Evolutionary conservation across 2,888 invertebrate genomes (phyloP).

Genomic region (Eristalis arbustorum): DNA sequence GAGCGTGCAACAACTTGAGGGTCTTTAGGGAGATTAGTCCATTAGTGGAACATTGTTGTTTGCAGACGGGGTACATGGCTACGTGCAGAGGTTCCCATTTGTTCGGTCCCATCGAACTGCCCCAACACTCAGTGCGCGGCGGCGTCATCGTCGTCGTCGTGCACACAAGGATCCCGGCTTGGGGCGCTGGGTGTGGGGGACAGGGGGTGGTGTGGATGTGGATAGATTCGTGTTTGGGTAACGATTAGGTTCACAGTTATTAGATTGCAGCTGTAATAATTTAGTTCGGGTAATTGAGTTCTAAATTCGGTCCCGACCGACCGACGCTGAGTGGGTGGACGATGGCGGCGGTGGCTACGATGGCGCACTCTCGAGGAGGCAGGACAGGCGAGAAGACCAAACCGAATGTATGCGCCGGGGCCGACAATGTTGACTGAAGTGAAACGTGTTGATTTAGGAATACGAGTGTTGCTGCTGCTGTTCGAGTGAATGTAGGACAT

Average conservation of each 20-base stretch:
- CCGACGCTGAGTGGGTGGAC: conserved; percentile 6
- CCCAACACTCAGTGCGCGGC: not conserved
- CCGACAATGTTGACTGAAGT: conserved; percentile 13
- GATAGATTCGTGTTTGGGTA: conserved; percentile 67
- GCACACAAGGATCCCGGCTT: too few species aligned
- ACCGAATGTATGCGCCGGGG: not conserved
- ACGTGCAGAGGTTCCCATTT: conserved; percentile 44
- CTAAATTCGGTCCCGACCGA: conserved; percentile 47
- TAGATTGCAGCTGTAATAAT: conserved; percentile 70
- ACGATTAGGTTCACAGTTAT: conserved; percentile 71
- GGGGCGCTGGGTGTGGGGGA: not conserved
- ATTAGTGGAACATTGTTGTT: conserved; percentile 62
- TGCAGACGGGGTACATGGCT: conserved; percentile 51
- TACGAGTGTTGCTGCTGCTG: conserved; percentile 1
- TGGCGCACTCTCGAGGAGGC: not conserved
- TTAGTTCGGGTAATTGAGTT: conserved; percentile 69
- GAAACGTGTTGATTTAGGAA: conserved; percentile 57
- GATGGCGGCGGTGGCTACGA: not conserved
- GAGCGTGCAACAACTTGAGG: conserved; percentile 52
- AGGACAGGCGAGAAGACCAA: too few species aligned
- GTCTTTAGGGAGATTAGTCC: conserved; percentile 70
- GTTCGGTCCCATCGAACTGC: conserved; percentile 29
- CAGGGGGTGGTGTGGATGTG: not conserved
- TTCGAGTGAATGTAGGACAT: conserved; percentile 49
- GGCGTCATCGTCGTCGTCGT: too few species aligned